A percentile compares a stretch with the other conserved stretches of the same genome.
These are phyloP conservation scores for Tetramorium bicarinatum DNA, from an alignment of 2,888 invertebrate species.

Conservation along the genomic window DNA sequence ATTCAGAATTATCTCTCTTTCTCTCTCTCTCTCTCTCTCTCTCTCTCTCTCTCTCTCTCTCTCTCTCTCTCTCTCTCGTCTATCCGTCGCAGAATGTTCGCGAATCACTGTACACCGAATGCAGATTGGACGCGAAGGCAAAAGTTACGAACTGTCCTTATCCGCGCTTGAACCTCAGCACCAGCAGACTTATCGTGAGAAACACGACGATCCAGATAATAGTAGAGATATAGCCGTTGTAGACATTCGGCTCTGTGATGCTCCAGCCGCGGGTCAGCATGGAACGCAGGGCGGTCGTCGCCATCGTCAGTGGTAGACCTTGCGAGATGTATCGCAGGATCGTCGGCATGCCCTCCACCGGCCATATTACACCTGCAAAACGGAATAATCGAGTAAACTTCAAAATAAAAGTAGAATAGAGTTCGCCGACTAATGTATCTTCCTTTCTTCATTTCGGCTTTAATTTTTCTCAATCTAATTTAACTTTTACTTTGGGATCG, in stretches of 20 bases:
- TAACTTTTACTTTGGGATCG: not conserved
- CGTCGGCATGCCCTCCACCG: constrained; percentile 97
- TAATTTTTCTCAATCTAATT: not conserved
- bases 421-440: not conserved
- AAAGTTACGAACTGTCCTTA: constrained; percentile 84
- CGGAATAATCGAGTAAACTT: not conserved
- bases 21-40: not conserved
- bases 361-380: constrained; percentile 96
- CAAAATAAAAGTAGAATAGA: not conserved
- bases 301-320: constrained; percentile 94
- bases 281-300: constrained; percentile 96
- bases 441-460: not conserved
- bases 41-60: no score
- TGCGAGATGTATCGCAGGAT: constrained; percentile 94
- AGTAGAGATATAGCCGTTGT: constrained; percentile 95
- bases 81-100: constrained; percentile 18
- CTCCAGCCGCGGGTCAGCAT: constrained; percentile 96
- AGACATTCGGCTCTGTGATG: constrained; percentile 93
- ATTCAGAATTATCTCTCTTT: constrained; percentile 6
- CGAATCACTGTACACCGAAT: constrained; percentile 9
- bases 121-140: not conserved
- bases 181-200: constrained; percentile 92
- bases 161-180: constrained; percentile 93
- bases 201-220: constrained; percentile 95
- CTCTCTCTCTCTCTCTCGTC: not conserved